Conservation (phyloP, 2,888 invertebrate genomes). For the Drosophila neotestacea region DNA sequence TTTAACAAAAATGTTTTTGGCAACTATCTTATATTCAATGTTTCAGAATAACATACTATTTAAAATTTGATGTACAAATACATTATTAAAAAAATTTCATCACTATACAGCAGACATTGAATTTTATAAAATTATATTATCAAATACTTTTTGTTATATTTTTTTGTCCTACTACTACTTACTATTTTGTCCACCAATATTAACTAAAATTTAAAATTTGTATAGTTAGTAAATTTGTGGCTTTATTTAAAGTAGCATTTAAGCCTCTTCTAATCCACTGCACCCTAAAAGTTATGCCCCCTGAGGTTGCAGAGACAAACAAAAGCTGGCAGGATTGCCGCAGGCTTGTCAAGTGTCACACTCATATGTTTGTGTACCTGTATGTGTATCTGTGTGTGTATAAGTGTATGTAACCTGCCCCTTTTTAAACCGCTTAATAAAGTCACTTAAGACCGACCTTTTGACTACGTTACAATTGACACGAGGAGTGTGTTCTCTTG, state of each 20-base stretch:
- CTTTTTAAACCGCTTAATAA: constrained; percentile 82
- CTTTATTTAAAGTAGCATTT: constrained; percentile 51
- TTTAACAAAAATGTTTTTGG: no score
- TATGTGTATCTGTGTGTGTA: constrained; percentile 9
- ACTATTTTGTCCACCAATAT: no score
- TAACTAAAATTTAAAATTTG: not conserved
- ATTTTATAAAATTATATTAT: no score
- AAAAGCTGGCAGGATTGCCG: constrained; percentile 47
- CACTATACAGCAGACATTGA: no score
- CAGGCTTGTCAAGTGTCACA: constrained; percentile 61
- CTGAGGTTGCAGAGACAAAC: constrained; percentile 35
- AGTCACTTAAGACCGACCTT: constrained; percentile 82
- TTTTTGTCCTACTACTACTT: no score
- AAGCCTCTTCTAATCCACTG: constrained; percentile 47
- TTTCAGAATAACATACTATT: no score
- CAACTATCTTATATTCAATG: no score
- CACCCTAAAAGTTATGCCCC: constrained; percentile 16
- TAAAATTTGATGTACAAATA: no score
- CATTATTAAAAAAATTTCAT: no score
- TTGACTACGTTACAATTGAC: constrained; percentile 75
- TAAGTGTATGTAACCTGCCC: constrained; percentile 69
- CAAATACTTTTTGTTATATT: no score
- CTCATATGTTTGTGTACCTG: constrained; percentile 9
- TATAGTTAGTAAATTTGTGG: constrained; percentile 10
- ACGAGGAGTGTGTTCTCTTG: constrained; percentile 47